Percentiles rank a stretch among this genome's conserved stretches.
phyloP scores from a whole-genome alignment of 2,113 vertebrate genomes.

The Pogona vitticeps region DNA sequence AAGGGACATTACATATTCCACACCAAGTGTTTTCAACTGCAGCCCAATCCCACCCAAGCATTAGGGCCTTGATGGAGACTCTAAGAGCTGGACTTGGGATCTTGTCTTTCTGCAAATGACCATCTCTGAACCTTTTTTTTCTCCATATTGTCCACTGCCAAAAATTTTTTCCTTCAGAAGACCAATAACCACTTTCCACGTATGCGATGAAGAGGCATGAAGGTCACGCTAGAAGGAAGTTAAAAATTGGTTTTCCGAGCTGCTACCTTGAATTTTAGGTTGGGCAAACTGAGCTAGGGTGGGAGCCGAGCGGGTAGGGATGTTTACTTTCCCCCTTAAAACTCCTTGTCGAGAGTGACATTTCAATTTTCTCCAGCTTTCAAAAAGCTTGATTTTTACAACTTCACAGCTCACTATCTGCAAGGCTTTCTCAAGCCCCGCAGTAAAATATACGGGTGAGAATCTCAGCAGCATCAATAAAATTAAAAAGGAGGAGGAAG shows the following conservation, averaged over 20 bases:
- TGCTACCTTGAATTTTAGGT: slow-evolving; percentile 61
- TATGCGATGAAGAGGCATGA: slow-evolving; percentile 46
- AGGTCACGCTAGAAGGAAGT: slow-evolving; percentile 54
- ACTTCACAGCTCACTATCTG: slow-evolving; percentile 59
- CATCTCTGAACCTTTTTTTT: no score
- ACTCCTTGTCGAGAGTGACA: slow-evolving; percentile 57
- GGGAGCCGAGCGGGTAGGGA: slow-evolving; percentile 20
- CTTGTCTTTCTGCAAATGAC: no score
- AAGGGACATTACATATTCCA: no score
- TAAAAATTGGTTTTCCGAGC: slow-evolving; percentile 63
- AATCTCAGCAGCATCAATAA: slow-evolving; percentile 58
- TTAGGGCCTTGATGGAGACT: no score
- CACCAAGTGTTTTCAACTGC: no score
- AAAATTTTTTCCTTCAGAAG: no score
- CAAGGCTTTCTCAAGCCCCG: slow-evolving; percentile 57
- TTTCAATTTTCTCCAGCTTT: slow-evolving; percentile 69
- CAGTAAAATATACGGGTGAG: slow-evolving; percentile 51
- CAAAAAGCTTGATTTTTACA: slow-evolving; percentile 56
- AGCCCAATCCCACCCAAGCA: no score
- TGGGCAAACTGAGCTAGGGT: slow-evolving; percentile 40
- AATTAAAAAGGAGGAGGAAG: slow-evolving; percentile 12
- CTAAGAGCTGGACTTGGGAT: no score
- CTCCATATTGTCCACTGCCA: no score
- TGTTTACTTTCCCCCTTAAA: slow-evolving; percentile 53
- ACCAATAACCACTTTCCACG: background rate